phyloP scores from a whole-genome alignment of 1,140 invertebrate genomes.

The Heliconius eleuchia region DNA sequence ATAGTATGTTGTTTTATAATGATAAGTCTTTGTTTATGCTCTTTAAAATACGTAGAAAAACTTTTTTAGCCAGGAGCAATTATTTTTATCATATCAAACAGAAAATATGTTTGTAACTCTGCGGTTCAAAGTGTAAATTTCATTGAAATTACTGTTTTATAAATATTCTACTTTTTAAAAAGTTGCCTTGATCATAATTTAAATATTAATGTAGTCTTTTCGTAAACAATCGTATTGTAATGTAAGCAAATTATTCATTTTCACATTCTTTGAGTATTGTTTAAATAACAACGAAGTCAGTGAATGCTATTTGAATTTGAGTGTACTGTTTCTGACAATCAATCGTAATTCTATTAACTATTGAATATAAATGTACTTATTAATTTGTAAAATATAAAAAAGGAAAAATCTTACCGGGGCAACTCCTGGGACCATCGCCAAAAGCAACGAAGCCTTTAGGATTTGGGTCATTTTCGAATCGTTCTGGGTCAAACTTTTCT shows the following conservation, averaged over 20 bases:
- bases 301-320: conserved; percentile 12
- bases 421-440: conserved; percentile 81
- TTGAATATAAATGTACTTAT: neutral
- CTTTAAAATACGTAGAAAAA: neutral
- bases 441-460: conserved; percentile 73
- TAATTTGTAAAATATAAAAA: conserved; percentile 13
- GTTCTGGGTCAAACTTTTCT: conserved; percentile 84
- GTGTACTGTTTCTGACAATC: too few relatives aligned
- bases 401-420: conserved; percentile 71
- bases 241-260: conserved; percentile 13
- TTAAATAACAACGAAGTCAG: conserved; percentile 16
- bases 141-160: neutral
- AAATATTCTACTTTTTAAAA: neutral
- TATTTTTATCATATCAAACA: neutral
- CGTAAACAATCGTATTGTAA: conserved; percentile 4
- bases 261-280: conserved; percentile 15
- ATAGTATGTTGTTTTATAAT: neutral
- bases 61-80: neutral
- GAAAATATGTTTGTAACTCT: neutral
- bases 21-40: neutral
- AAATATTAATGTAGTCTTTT: conserved; percentile 1
- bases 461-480: conserved; percentile 74
- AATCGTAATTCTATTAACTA: neutral
- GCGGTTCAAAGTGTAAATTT: neutral
- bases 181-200: neutral